Evolutionary conservation across 2,113 vertebrate species (phyloP).

Genomic region (Fulmarus glacialis): DNA sequence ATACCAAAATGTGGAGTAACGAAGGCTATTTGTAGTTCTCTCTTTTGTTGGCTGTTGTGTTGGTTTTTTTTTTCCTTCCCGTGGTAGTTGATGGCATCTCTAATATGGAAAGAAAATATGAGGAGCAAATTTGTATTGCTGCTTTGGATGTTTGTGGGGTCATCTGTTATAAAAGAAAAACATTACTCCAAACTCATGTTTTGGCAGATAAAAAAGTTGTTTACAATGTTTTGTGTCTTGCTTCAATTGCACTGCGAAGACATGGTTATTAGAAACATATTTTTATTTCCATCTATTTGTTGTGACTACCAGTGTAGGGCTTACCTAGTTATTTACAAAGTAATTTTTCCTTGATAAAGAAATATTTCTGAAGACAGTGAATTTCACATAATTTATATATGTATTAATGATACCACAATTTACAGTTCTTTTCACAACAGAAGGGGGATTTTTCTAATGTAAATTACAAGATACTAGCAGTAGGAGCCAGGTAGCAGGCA

Average conservation of each 20-base stretch:
- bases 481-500: neutral
- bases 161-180: neutral
- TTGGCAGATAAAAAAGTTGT: neutral
- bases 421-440: neutral
- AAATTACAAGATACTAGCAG: neutral
- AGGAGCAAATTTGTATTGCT: neutral
- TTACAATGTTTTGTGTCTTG: neutral
- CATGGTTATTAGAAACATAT: neutral
- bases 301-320: neutral
- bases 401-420: neutral
- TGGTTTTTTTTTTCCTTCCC: neutral
- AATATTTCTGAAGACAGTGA: neutral
- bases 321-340: neutral
- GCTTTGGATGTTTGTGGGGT: neutral
- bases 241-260: neutral
- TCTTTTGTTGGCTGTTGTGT: neutral
- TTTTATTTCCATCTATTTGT: neutral
- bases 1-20: neutral
- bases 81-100: neutral
- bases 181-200: neutral
- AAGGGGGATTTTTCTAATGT: neutral
- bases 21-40: neutral
- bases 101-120: neutral
- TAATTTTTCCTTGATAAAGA: neutral
- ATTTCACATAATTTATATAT: neutral